phyloP scores from a whole-genome alignment of 2,113 vertebrate species.

The Aspiorhynchus laticeps region DNA sequence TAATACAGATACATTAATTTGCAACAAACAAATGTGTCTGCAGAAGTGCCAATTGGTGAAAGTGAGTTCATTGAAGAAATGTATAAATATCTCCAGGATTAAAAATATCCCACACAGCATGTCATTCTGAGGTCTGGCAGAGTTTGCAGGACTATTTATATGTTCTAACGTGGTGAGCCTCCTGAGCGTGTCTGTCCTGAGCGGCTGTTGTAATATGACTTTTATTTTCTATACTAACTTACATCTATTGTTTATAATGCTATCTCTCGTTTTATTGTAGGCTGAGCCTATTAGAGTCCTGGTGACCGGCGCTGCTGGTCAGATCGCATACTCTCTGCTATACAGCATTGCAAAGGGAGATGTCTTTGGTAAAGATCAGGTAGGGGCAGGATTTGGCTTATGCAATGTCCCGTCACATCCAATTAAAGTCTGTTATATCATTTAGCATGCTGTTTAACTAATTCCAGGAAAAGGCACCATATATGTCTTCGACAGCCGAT shows the following conservation, averaged over 20 bases:
- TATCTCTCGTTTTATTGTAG: slow-evolving; percentile 70
- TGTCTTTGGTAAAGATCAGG: slow-evolving; percentile 98
- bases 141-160: slow-evolving; percentile 66
- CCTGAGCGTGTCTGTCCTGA: slow-evolving; percentile 49
- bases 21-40: not conserved
- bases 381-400: slow-evolving; percentile 64
- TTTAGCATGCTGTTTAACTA: not conserved
- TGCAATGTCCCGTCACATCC: slow-evolving; percentile 29
- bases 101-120: slow-evolving; percentile 54
- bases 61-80: not conserved
- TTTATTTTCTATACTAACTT: not conserved
- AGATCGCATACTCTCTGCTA: slow-evolving; percentile 95
- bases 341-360: slow-evolving; percentile 95
- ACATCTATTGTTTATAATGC: not conserved
- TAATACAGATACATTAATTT: not conserved
- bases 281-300: slow-evolving; percentile 88
- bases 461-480: not conserved
- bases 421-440: slow-evolving; percentile 29
- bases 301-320: slow-evolving; percentile 94
- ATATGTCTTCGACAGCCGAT: not conserved
- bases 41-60: not conserved
- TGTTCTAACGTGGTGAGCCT: slow-evolving; percentile 16
- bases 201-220: slow-evolving; percentile 29
- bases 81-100: slow-evolving; percentile 18
- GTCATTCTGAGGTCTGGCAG: slow-evolving; percentile 49